Base-by-base conservation (phyloP, 2,888 invertebrate genomes). In the Eupithecia exiguata region DNA sequence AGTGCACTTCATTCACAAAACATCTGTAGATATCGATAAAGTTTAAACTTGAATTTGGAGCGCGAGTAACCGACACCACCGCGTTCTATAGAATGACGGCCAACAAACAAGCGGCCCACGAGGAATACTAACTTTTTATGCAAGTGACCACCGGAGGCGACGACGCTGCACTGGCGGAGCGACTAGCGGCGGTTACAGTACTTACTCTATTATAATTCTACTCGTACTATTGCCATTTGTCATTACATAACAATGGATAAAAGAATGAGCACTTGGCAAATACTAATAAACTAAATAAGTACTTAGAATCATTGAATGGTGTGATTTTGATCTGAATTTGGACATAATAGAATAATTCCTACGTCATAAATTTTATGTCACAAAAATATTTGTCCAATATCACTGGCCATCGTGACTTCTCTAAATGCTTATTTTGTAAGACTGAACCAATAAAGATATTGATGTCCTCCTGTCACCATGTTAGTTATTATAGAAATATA, bases 51-150 rank as follows among this genome's bases (percentile, higher is more conserved):
- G 61, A 80, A 79, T 79, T 82, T 70, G 16, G 80, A 83, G 84
- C 85, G 82, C 90, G 82, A 81, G 84, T 77, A 76, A 75, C 74
- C 82, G 79, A 78, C 81, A 80, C 86, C 78, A 77, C 72, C 81
- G 86, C 81, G 79, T 80, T 82, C 74, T 71, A 78, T 71, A 71
- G 83, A 87, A 80, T 89, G 89, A 77, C 85, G 65, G 77, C 35
- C 75, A 75, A 72, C 76, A 78, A 75, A 72, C 77, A 78, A 77
- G 74, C 74, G 74, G 76, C 76, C 79, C 80, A 80, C 80, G 74
- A 77, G 70, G 74, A 74, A 72, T 74, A 66, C 70, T 58, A 68
- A 78, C 74, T 80, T 79, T 81, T 79, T 83, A 82, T 82, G 78
- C 78, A 72, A 76, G 72, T 75, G 77, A 78, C 74, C 74, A 72